These are phyloP conservation scores for Oeneis ivallda DNA, from an alignment of 2,888 invertebrate species.

Conservation along the genomic window DNA sequence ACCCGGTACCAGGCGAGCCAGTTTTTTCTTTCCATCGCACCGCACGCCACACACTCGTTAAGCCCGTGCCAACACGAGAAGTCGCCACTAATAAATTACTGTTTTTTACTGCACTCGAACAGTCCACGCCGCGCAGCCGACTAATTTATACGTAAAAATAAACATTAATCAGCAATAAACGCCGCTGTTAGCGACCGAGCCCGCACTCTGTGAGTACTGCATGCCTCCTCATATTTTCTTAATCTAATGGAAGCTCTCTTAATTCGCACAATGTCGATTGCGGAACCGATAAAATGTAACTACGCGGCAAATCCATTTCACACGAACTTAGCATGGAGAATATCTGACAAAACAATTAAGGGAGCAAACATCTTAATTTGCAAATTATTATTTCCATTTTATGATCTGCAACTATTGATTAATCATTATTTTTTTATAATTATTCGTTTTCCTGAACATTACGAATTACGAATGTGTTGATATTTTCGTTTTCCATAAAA, in stretches of 20 bases:
- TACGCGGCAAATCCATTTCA: constrained; percentile 15
- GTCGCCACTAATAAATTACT: constrained; percentile 84
- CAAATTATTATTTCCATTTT: constrained; percentile 35
- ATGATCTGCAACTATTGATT: not conserved
- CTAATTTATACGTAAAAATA: constrained; percentile 79
- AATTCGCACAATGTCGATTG: constrained; percentile 43
- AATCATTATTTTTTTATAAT: not conserved
- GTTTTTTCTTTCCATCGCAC: constrained; percentile 84
- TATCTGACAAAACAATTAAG: constrained; percentile 41
- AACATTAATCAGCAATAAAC: constrained; percentile 76
- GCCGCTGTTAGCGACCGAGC: constrained; percentile 73
- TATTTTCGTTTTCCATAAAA: not conserved
- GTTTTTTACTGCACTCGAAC: constrained; percentile 79
- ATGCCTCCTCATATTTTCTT: constrained; percentile 54
- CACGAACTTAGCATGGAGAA: constrained; percentile 23
- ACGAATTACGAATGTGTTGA: not conserved
- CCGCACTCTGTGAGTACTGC: constrained; percentile 77
- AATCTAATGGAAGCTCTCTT: constrained; percentile 63
- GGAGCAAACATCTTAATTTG: constrained; percentile 44
- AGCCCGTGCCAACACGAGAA: constrained; percentile 84
- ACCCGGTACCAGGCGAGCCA: constrained; percentile 79
- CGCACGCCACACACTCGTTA: constrained; percentile 83
- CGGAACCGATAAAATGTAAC: constrained; percentile 28
- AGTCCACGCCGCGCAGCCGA: constrained; percentile 80
- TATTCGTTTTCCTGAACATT: not conserved